These are phyloP conservation scores for Scolopax mira DNA, from an alignment of 2,113 vertebrate genomes.

Conservation along the genomic window DNA sequence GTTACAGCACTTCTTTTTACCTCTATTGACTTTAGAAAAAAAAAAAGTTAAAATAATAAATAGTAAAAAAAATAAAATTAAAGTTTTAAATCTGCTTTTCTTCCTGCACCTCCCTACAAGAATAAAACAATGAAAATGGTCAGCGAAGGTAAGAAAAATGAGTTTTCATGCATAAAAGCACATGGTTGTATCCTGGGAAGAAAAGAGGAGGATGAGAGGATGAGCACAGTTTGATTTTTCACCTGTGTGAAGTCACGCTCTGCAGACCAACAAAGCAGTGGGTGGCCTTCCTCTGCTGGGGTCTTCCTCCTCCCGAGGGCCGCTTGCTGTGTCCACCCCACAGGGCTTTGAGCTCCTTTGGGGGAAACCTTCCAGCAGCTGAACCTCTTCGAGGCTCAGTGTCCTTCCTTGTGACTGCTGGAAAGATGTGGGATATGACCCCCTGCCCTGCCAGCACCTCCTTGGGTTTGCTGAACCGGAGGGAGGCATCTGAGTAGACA, in stretches of 20 bases:
- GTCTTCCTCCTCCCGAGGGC: not conserved
- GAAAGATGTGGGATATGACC: not conserved
- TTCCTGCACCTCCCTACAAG: not conserved
- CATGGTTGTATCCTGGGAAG: not conserved
- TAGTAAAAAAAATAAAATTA: not conserved
- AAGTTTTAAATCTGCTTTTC: not conserved
- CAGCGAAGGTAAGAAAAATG: not conserved
- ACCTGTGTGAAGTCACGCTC: not conserved
- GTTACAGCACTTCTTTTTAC: not conserved
- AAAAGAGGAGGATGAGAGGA: not conserved
- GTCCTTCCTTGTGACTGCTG: not conserved
- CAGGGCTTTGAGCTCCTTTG: not conserved
- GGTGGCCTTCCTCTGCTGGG: not conserved
- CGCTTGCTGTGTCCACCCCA: fast-evolving
- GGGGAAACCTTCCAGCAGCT: not conserved
- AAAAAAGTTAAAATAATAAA: not conserved
- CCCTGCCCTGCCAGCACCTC: not conserved
- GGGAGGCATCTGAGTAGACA: not conserved
- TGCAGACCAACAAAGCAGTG: not conserved
- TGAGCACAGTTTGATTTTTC: not conserved
- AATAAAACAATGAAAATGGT: not conserved
- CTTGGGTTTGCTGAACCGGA: not conserved
- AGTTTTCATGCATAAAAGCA: not conserved
- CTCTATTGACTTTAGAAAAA: too few relatives aligned
- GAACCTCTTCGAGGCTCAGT: not conserved